A percentile compares a stretch with the other conserved stretches of the same genome.
These are phyloP conservation scores for Caenorhabditis angaria DNA, from an alignment of 2,888 invertebrate species.

Conservation along the genomic window DNA sequence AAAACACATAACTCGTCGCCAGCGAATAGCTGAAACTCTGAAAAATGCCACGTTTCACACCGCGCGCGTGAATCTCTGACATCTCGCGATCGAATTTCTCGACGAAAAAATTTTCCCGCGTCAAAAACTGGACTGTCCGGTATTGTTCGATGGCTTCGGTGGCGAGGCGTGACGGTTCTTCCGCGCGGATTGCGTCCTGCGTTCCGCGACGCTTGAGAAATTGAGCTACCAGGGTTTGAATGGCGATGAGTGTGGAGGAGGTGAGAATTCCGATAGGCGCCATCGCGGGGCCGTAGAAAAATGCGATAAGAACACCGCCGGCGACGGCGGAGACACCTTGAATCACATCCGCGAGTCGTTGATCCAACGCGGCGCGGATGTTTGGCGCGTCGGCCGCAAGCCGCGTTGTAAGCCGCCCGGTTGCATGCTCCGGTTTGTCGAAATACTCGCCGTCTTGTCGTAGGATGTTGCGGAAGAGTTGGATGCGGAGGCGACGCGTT, in stretches of 20 bases:
- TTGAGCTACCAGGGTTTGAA: constrained; percentile 51
- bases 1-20: constrained; percentile 46
- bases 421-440: constrained; percentile 72
- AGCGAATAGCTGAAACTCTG: constrained; percentile 50
- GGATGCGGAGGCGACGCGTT: constrained; percentile 64
- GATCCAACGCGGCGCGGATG: constrained; percentile 71
- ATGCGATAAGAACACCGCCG: constrained; percentile 58
- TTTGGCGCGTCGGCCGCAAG: constrained; percentile 74
- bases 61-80: constrained; percentile 38
- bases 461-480: constrained; percentile 73
- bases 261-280: constrained; percentile 60
- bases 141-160: constrained; percentile 74
- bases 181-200: constrained; percentile 51
- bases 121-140: constrained; percentile 73
- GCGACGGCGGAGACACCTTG: constrained; percentile 53
- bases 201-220: constrained; percentile 55
- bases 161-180: constrained; percentile 66
- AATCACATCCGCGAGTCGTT: constrained; percentile 59
- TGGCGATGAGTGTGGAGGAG: constrained; percentile 42
- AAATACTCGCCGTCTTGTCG: constrained; percentile 73
- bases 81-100: constrained; percentile 39
- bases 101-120: constrained; percentile 65
- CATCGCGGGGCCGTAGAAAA: constrained; percentile 59
- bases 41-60: constrained; percentile 44
- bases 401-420: constrained; percentile 72